Evolutionary conservation across 92 coral and sea anemone species (phyloP), one percentile per base, ranked within the genome.

Genomic region (Paragorgia papillata): DNA sequence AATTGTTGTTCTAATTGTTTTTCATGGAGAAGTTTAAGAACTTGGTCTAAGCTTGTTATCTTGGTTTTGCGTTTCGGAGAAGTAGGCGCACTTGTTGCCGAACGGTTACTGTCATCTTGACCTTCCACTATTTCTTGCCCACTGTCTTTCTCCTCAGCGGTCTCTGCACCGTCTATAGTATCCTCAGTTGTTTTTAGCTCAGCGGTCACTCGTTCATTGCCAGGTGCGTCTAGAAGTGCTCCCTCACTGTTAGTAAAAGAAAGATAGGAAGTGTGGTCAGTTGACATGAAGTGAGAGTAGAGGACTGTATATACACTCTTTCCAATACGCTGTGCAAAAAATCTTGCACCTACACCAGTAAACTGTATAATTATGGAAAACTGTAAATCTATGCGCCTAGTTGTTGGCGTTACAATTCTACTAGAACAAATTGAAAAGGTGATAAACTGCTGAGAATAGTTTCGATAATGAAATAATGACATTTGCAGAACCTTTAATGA

Each of bases 21-120:
- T 69, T 94, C 98, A 61, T 90, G 95, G 30, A 94, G 92, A 35
- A 94, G 90, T 41, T 73, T 85, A 0, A 94, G 73, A 2, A 94
- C 98, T 28, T 88, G 94, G 56, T 91, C 94, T 24, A 94, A 81
- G 15, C 97, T 88, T 3, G 98, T 91, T 55, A 71, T 51, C 32
- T 31, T 51, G 19, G 89, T 81, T 69, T 80, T 83, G 27, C 28
- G 31, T 33, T 35, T 53, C n/a, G 59, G 84, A 55, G 24, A 81
- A 57, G 31, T 68, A 56, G 57, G 79, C 53, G 39, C 79, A 48
- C 75, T 68, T 9, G 22, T 18, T 29, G 78, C 31, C 35, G 78
- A 24, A 32, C 64, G 62, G 6, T 48, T 4, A 29, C 9, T 53
- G 40, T 10, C 30, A 22, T 6, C 3, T 56, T 56, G 62, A 5